Evolutionary conservation across 2,113 vertebrate genomes (phyloP).

Genomic region (Corapipo altera): DNA sequence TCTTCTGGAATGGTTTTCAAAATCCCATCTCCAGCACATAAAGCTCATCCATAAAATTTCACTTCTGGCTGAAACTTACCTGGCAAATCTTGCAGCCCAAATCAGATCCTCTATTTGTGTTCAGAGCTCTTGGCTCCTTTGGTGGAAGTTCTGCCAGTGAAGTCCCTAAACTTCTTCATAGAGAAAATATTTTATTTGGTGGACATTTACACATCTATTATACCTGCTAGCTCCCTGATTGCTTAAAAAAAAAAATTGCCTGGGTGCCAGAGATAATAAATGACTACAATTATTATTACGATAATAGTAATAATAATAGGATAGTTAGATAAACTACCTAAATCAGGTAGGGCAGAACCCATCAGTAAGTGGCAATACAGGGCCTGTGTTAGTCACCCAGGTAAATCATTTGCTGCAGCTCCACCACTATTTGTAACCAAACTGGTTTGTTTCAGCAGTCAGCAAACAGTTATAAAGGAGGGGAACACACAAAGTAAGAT

Average conservation of each 20-base stretch:
- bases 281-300: background rate
- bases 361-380: background rate
- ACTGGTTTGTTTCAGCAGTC: background rate
- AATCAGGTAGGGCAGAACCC: background rate
- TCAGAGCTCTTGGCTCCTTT: background rate
- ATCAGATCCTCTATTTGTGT: background rate
- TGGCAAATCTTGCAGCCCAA: background rate
- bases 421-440: no score
- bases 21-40: background rate
- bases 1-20: background rate
- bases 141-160: background rate
- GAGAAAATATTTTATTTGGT: background rate
- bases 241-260: background rate
- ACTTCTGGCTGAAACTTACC: background rate
- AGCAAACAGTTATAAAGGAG: background rate
- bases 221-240: background rate
- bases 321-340: background rate
- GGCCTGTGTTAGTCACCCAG: background rate
- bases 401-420: background rate
- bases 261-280: background rate
- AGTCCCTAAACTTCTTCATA: background rate
- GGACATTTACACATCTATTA: background rate
- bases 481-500: background rate
- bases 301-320: background rate
- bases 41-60: background rate